These are phyloP conservation scores for Scylla paramamosain DNA, from an alignment of 1,140 invertebrate species.

Conservation along the genomic window DNA sequence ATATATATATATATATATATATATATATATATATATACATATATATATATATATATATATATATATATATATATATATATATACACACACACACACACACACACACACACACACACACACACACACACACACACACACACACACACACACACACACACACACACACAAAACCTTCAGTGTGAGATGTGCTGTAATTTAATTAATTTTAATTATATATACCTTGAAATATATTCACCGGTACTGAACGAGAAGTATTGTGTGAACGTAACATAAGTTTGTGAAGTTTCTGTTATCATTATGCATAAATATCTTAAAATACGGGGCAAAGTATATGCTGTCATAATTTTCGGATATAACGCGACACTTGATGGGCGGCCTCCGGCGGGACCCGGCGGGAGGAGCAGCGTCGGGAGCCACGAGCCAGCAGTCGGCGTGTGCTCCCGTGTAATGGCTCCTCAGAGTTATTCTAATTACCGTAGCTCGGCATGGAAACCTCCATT, in stretches of 20 bases:
- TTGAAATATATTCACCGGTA: background rate
- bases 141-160: too few species aligned
- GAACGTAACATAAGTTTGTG: background rate
- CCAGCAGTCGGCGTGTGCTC: background rate
- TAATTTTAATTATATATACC: too few species aligned
- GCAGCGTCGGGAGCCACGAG: background rate
- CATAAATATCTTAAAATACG: too few species aligned
- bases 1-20: slow-evolving; percentile 26
- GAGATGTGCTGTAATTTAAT: too few species aligned
- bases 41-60: slow-evolving; percentile 24
- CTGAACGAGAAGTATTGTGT: background rate
- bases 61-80: slow-evolving; percentile 12
- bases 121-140: too few species aligned
- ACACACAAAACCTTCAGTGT: too few species aligned
- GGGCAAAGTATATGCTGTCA: background rate
- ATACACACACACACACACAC: too few species aligned
- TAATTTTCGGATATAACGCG: background rate
- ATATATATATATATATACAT: background rate
- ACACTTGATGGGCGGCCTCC: background rate
- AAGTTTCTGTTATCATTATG: too few species aligned
- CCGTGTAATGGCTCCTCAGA: background rate
- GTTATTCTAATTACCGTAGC: slow-evolving; percentile 52
- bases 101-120: too few species aligned
- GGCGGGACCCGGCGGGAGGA: background rate
- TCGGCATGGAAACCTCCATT: slow-evolving; percentile 51